Evolutionary conservation across 2,113 vertebrate genomes (phyloP).

Genomic region (Macheiramphus alcinus): DNA sequence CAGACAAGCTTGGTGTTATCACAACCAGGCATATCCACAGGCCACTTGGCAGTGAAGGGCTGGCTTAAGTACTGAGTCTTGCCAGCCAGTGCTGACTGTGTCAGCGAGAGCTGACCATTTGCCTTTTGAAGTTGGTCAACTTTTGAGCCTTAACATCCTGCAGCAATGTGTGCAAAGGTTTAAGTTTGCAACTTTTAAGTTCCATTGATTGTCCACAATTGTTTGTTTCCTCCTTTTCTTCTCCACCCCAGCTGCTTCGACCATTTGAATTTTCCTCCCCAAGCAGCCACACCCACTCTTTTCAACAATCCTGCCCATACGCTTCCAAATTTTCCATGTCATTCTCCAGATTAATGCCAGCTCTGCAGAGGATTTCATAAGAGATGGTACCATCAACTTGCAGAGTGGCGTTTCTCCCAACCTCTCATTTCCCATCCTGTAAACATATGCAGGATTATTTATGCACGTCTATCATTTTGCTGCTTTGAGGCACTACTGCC

Average conservation of each 20-base stretch:
- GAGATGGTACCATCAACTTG: neutral
- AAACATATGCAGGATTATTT: neutral
- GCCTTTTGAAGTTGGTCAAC: neutral
- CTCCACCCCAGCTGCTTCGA: neutral
- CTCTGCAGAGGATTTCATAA: neutral
- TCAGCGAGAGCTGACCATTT: neutral
- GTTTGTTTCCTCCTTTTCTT: neutral
- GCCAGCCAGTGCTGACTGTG: neutral
- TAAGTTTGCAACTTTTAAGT: neutral
- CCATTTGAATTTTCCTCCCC: neutral
- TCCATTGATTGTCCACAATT: neutral
- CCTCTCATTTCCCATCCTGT: neutral
- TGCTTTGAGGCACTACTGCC: neutral
- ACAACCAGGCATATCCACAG: neutral
- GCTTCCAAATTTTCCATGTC: neutral
- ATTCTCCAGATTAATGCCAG: neutral
- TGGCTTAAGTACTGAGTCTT: neutral
- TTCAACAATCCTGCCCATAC: neutral
- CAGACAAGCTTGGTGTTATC: neutral
- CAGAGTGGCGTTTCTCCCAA: neutral
- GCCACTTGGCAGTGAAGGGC: accelerated
- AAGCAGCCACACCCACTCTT: neutral
- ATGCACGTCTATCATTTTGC: too few relatives aligned
- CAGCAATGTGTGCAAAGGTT: neutral
- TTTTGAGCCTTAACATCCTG: neutral